Conservation (phyloP, 2,113 vertebrate species). For the Microtus pennsylvanicus region DNA sequence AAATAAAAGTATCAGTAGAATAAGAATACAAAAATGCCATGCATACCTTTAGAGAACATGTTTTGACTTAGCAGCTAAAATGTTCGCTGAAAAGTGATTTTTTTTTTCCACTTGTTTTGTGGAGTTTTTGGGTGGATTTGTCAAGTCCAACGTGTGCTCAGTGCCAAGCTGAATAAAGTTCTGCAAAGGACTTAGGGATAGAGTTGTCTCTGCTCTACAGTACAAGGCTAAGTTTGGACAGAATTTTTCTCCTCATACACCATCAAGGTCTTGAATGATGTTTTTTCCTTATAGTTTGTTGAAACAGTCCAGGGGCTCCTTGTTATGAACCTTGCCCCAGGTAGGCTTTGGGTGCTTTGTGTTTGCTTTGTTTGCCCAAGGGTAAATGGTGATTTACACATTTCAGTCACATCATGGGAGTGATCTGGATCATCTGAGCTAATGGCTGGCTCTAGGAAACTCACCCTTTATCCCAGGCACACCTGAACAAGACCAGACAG, state of each 20-base stretch:
- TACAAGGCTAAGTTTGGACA: not conserved
- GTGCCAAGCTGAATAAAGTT: not conserved
- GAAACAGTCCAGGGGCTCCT: not conserved
- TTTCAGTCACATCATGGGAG: not conserved
- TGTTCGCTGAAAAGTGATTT: not conserved
- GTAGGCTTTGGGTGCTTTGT: not conserved
- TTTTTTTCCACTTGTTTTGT: not conserved
- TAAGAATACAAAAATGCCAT: not conserved
- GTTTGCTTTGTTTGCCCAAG: not conserved
- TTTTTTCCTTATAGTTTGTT: not conserved
- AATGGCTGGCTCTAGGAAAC: not conserved
- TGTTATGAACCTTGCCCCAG: not conserved
- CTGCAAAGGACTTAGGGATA: not conserved
- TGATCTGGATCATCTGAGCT: not conserved
- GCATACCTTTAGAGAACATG: not conserved
- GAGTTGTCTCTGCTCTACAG: not conserved
- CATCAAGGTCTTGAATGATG: not conserved
- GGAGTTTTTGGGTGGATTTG: not conserved
- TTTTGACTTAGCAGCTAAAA: slow-evolving; percentile 11
- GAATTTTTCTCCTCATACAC: slow-evolving; percentile 2
- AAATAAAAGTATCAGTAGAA: not conserved
- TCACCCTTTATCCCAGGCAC: not conserved
- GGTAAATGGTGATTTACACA: not conserved
- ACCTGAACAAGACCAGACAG: not conserved
- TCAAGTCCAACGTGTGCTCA: not conserved